A percentile compares a stretch with the other conserved stretches of the same genome.
These are phyloP conservation scores for Furcula furcula DNA, from an alignment of 2,888 invertebrate species.

Conservation along the genomic window DNA sequence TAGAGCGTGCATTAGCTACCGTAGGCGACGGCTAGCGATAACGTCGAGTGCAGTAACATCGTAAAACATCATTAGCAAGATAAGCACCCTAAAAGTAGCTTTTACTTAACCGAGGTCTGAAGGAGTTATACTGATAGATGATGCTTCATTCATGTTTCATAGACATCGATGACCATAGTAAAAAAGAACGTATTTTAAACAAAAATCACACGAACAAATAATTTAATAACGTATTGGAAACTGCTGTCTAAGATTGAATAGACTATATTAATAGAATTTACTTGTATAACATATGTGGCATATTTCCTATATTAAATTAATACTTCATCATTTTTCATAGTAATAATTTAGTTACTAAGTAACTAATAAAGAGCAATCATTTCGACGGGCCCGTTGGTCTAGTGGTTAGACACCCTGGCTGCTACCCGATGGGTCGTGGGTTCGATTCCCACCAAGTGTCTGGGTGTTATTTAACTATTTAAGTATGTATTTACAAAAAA, in stretches of 20 bases:
- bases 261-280: too few relatives aligned
- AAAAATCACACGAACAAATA: constrained; percentile 7
- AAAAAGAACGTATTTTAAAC: constrained; percentile 15
- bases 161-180: constrained; percentile 8
- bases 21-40: constrained; percentile 69
- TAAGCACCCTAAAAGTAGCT: constrained; percentile 68
- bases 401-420: too few relatives aligned
- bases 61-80: constrained; percentile 80
- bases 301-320: too few relatives aligned
- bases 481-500: too few relatives aligned
- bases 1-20: constrained; percentile 59
- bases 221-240: too few relatives aligned
- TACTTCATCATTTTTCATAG: constrained; percentile 37
- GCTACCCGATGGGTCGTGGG: too few relatives aligned
- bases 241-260: too few relatives aligned
- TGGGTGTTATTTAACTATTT: too few relatives aligned
- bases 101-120: constrained; percentile 54
- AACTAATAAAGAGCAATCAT: too few relatives aligned
- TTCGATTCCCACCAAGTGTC: too few relatives aligned
- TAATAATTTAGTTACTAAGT: constrained; percentile 8
- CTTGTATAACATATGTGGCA: too few relatives aligned
- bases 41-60: constrained; percentile 59
- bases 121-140: constrained; percentile 54
- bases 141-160: constrained; percentile 44
- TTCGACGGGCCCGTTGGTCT: too few relatives aligned